Evolutionary conservation across 2,888 invertebrate genomes (phyloP).

Genomic region (Noctua janthina): DNA sequence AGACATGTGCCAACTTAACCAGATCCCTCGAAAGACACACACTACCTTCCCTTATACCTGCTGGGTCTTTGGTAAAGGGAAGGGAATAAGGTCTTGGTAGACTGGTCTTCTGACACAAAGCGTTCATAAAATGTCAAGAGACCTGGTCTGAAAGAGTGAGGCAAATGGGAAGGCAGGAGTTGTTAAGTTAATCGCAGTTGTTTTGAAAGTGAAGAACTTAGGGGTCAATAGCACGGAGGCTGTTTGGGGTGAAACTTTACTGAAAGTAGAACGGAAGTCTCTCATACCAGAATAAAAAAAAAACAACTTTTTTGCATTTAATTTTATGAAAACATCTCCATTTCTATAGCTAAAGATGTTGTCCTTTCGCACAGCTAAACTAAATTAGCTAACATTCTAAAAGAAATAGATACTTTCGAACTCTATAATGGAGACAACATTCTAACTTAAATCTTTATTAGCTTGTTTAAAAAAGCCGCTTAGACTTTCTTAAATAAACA

Average conservation of each 20-base stretch:
- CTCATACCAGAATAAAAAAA: not conserved
- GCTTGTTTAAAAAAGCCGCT: not conserved
- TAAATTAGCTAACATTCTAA: not conserved
- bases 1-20: slow-evolving; percentile 69
- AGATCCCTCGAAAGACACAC: slow-evolving; percentile 65
- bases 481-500: slow-evolving; percentile 4
- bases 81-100: slow-evolving; percentile 63
- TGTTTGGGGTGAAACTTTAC: not conserved
- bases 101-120: slow-evolving; percentile 76
- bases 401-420: slow-evolving; percentile 10
- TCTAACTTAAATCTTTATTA: slow-evolving; percentile 25
- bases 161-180: slow-evolving; percentile 71
- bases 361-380: not conserved
- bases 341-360: not conserved
- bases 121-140: slow-evolving; percentile 83
- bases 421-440: not conserved
- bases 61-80: slow-evolving; percentile 6
- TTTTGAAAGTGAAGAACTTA: slow-evolving; percentile 42
- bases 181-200: slow-evolving; percentile 70
- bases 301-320: not conserved
- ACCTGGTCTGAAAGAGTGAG: slow-evolving; percentile 77
- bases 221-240: slow-evolving; percentile 34
- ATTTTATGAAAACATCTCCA: not conserved
- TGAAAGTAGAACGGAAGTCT: not conserved
- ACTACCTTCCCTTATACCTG: slow-evolving; percentile 7